phyloP scores from a whole-genome alignment of 2,888 invertebrate species.

The Blastobasis adustella region DNA sequence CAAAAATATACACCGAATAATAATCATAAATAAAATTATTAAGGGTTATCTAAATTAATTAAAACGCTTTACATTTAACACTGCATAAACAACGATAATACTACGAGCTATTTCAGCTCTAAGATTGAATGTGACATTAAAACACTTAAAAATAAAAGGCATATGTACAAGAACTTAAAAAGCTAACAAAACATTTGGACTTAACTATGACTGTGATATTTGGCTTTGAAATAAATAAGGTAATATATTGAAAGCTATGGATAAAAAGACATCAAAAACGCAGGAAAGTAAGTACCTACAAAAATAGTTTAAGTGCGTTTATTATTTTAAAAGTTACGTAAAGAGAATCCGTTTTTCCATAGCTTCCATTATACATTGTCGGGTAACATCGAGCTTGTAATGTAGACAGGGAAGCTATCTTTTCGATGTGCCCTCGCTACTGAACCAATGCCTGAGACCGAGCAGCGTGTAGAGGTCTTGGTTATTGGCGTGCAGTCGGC shows the following conservation, averaged over 20 bases:
- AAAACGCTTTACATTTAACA: constrained; percentile 64
- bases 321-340: not conserved
- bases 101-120: constrained; percentile 56
- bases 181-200: constrained; percentile 55
- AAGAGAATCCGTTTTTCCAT: constrained; percentile 31
- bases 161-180: constrained; percentile 69
- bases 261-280: constrained; percentile 16
- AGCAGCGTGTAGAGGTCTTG: constrained; percentile 64
- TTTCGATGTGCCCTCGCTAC: constrained; percentile 61
- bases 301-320: not conserved
- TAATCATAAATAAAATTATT: constrained; percentile 56
- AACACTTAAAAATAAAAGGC: constrained; percentile 54
- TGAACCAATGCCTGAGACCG: constrained; percentile 66
- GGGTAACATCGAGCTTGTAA: constrained; percentile 71
- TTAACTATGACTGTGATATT: constrained; percentile 74
- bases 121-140: constrained; percentile 51
- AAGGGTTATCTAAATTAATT: constrained; percentile 12
- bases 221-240: constrained; percentile 73
- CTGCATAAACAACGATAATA: constrained; percentile 66
- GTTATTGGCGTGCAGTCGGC: constrained; percentile 41
- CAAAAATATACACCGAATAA: constrained; percentile 62
- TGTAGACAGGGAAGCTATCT: constrained; percentile 51
- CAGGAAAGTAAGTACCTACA: not conserved
- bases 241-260: constrained; percentile 70
- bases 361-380: constrained; percentile 70